These are phyloP conservation scores for Laticauda laticaudata DNA, from an alignment of 2,113 vertebrate species.

Conservation along the genomic window DNA sequence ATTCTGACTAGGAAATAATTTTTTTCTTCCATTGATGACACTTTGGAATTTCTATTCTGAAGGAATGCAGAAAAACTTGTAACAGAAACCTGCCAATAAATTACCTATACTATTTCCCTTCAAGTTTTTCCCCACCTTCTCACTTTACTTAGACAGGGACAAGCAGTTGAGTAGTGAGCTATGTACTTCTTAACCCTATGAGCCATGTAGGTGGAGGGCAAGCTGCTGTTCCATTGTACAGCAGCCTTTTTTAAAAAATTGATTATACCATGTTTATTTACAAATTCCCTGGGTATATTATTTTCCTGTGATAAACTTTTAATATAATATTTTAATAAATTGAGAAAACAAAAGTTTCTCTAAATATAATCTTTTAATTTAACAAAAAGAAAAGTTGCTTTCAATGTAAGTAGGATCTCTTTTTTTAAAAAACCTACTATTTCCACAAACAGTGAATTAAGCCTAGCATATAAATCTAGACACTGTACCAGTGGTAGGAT, in stretches of 20 bases:
- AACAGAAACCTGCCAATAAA: conserved; percentile 69
- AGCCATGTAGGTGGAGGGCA: not conserved
- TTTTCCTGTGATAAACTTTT: not conserved
- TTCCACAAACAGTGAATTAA: conserved; percentile 41
- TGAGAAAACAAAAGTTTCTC: conserved; percentile 38
- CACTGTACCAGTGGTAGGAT: not conserved
- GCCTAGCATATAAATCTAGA: conserved; percentile 11
- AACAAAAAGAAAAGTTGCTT: conserved; percentile 79
- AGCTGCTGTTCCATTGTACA: not conserved
- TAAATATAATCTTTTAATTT: conserved; percentile 67
- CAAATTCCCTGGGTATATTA: not conserved
- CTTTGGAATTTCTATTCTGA: conserved; percentile 88
- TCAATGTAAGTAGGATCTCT: conserved; percentile 67
- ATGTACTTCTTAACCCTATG: not conserved
- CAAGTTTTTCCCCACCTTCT: conserved; percentile 71
- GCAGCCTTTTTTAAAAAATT: not conserved
- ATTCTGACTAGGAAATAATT: conserved; percentile 72
- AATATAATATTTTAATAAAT: conserved; percentile 26
- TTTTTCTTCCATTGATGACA: conserved; percentile 88
- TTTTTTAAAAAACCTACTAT: conserved; percentile 59
- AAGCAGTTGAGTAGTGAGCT: not conserved
- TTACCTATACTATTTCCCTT: conserved; percentile 63
- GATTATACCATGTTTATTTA: not conserved
- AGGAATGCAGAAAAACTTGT: conserved; percentile 76
- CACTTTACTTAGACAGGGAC: conserved; percentile 24